Base-by-base conservation (phyloP, 1,140 invertebrate genomes). In the Chrysomallon squamiferum region DNA sequence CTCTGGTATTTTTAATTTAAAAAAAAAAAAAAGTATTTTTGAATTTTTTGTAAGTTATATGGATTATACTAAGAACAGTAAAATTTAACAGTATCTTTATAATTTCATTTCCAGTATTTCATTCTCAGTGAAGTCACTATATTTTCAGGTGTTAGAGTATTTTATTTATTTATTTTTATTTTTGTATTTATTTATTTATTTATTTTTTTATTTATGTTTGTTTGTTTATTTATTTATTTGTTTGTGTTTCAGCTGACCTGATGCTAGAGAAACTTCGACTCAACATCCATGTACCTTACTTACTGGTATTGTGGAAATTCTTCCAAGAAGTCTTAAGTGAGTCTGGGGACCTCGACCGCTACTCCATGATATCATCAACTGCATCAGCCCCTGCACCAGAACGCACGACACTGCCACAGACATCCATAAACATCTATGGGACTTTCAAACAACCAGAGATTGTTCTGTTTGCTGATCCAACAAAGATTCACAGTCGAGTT, bases 381-480 rank as follows among this genome's bases (percentile, higher is more conserved):
- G 13, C 50, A 13, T 27, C 41, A 22, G 35, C 35, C n/a, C 32
- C 38, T 13, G n/a, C 32, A n/a, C 15, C 49, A 56, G 33, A 22
- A 25, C 43, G 35, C 52, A 52, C 59, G 41, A 59, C 68, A 20
- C 50, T 56, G 4, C 50, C 56, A 18, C 5, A 5, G 15, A 59
- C 73, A n/a, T 62, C 62, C 0, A 62, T 82, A 25, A 76, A 70
- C 11, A 54, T 82, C 32, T 76, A 75, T 38, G 75, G 76, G 9
- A 93, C 59, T 77, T 65, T 84, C 9, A 89, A 92, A 47, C 90
- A 92, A 72, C 92, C 92, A 15, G 92, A 94, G 81, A 87, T 95
- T 30, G 90, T 94, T 79, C 86, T 94, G 56, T 91, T 92, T 75
- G 90, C 91, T 15, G 90, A 91, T 74, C 87, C 90, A 6, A 89